phyloP scores from a whole-genome alignment of 2,113 vertebrate species.

The Clarias magur region DNA sequence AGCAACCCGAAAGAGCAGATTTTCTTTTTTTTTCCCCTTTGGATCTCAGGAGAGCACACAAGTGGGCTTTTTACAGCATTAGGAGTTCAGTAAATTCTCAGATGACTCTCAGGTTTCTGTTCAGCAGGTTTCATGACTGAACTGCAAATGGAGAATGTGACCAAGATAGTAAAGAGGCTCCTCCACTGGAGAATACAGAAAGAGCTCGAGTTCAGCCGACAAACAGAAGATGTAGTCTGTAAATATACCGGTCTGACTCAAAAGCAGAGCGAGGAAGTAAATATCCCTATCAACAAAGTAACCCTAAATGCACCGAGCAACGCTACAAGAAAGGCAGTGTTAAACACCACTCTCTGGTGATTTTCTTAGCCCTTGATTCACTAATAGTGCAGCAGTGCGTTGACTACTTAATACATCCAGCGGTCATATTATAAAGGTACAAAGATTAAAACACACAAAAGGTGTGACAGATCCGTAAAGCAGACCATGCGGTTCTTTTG shows the following conservation, averaged over 20 bases:
- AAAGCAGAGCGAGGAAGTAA: neutral
- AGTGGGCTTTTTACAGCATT: slow-evolving; percentile 38
- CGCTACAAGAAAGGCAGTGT: neutral
- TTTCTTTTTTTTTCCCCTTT: slow-evolving; percentile 23
- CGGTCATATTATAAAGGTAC: neutral
- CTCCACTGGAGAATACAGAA: slow-evolving; percentile 23
- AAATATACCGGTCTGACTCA: slow-evolving; percentile 12
- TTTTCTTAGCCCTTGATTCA: neutral
- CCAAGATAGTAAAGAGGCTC: slow-evolving; percentile 13
- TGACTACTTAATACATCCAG: neutral
- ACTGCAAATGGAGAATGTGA: slow-evolving; percentile 20
- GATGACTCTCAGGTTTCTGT: slow-evolving; percentile 7
- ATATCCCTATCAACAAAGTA: neutral
- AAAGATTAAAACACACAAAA: neutral
- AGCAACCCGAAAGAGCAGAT: slow-evolving; percentile 52
- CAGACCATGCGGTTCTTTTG: neutral
- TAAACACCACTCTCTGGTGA: neutral
- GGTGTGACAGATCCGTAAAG: neutral
- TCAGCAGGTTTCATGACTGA: slow-evolving; percentile 16
- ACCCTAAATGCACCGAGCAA: neutral
- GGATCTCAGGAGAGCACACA: slow-evolving; percentile 20
- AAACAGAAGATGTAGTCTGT: slow-evolving; percentile 3
- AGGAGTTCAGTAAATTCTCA: slow-evolving; percentile 36
- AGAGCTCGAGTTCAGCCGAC: neutral
- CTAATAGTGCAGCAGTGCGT: neutral